Percentiles rank a stretch among this genome's conserved stretches.
phyloP scores from a whole-genome alignment of 1,140 invertebrate species.

The Acromyrmex heyeri region DNA sequence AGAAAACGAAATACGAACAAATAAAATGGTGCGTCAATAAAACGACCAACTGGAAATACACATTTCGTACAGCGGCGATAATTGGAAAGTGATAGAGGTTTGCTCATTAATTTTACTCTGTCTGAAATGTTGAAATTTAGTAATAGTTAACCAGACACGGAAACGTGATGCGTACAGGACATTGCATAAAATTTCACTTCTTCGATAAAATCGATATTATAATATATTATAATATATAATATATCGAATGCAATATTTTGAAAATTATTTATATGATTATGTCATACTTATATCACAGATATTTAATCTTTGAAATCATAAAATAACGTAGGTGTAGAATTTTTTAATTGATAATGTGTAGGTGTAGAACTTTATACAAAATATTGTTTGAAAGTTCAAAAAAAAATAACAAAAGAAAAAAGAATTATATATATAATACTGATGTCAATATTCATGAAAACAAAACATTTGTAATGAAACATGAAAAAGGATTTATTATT shows the following conservation, averaged over 20 bases:
- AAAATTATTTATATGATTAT: background rate
- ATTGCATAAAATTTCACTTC: background rate
- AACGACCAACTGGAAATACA: slow-evolving; percentile 18
- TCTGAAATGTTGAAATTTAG: slow-evolving; percentile 18
- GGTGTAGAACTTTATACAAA: background rate
- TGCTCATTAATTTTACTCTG: slow-evolving; percentile 42
- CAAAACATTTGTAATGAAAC: background rate
- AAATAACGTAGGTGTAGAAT: background rate
- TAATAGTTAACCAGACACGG: slow-evolving; percentile 16
- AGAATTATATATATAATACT: background rate
- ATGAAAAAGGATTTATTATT: too few species aligned
- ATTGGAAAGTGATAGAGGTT: slow-evolving; percentile 39
- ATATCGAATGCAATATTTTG: background rate
- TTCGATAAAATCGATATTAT: background rate
- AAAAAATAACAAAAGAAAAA: background rate
- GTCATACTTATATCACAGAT: background rate
- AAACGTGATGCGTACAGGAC: background rate
- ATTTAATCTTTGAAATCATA: background rate
- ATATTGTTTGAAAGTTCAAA: background rate
- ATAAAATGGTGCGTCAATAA: background rate
- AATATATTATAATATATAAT: background rate
- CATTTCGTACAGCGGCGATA: slow-evolving; percentile 32
- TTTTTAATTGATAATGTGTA: background rate
- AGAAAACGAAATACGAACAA: slow-evolving; percentile 26
- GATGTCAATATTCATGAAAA: background rate